These are phyloP conservation scores for Stomatorhinus ivindoensis DNA, from an alignment of 2,113 vertebrate species.

Conservation along the genomic window DNA sequence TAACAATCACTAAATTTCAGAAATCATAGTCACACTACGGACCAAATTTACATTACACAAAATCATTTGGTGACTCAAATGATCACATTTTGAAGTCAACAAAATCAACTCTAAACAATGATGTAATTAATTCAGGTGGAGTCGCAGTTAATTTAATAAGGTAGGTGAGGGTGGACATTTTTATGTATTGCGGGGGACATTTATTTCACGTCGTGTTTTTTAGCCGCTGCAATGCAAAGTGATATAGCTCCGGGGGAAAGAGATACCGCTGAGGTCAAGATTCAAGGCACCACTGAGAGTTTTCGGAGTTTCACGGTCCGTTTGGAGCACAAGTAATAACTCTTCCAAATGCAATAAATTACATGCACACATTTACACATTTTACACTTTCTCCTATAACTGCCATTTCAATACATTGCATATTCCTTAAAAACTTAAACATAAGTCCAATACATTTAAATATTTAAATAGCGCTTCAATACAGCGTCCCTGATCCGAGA, in stretches of 20 bases:
- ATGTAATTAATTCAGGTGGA: constrained; percentile 11
- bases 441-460: constrained; percentile 71
- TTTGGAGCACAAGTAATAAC: constrained; percentile 74
- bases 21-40: constrained; percentile 3
- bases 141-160: constrained; percentile 9
- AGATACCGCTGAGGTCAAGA: constrained; percentile 75
- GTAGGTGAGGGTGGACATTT: constrained; percentile 6
- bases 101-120: constrained; percentile 13
- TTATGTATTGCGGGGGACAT: constrained; percentile 41
- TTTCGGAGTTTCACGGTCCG: constrained; percentile 78
- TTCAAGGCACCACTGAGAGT: constrained; percentile 83
- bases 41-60: constrained; percentile 10
- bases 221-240: constrained; percentile 73
- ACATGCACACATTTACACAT: constrained; percentile 99
- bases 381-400: constrained; percentile 80
- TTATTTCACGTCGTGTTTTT: constrained; percentile 69
- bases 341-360: constrained; percentile 99
- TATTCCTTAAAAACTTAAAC: constrained; percentile 83
- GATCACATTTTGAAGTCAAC: constrained; percentile 4
- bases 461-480: constrained; percentile 63
- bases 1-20: neutral
- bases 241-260: constrained; percentile 33
- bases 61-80: constrained; percentile 1
- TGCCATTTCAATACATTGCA: constrained; percentile 79
- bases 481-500: constrained; percentile 94